Percentiles rank a stretch among this genome's conserved stretches.
Evolutionary conservation across 2,113 vertebrate genomes (phyloP).

Genomic region (Phalacrocorax aristotelis): DNA sequence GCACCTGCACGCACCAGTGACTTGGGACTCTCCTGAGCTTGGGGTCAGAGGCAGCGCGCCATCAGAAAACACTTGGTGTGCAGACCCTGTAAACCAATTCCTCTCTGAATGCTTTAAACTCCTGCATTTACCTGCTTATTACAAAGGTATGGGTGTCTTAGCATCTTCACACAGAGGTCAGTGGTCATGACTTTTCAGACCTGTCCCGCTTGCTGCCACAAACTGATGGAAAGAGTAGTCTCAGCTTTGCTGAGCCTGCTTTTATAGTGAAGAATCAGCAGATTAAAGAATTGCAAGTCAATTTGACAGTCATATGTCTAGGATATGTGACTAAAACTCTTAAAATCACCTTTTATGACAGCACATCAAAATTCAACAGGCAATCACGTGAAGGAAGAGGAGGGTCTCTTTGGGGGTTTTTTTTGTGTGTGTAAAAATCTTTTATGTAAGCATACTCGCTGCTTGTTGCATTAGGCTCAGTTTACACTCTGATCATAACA

Average conservation of each 20-base stretch:
- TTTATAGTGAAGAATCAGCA: neutral
- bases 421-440: neutral
- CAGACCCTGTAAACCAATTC: neutral
- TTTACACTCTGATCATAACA: slow-evolving; percentile 37
- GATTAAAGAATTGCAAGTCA: neutral
- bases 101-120: neutral
- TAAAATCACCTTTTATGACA: neutral
- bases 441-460: neutral
- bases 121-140: neutral
- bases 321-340: neutral
- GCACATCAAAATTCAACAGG: neutral
- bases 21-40: neutral
- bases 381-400: neutral
- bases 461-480: neutral
- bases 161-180: neutral
- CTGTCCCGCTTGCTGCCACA: neutral
- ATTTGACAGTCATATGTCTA: neutral
- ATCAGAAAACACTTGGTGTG: neutral
- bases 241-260: neutral
- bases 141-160: neutral
- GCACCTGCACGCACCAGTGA: neutral
- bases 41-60: neutral
- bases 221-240: neutral
- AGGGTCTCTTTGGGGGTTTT: neutral
- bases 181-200: neutral